Base-by-base conservation (phyloP, 2,888 invertebrate species). In the Idaea aversata region DNA sequence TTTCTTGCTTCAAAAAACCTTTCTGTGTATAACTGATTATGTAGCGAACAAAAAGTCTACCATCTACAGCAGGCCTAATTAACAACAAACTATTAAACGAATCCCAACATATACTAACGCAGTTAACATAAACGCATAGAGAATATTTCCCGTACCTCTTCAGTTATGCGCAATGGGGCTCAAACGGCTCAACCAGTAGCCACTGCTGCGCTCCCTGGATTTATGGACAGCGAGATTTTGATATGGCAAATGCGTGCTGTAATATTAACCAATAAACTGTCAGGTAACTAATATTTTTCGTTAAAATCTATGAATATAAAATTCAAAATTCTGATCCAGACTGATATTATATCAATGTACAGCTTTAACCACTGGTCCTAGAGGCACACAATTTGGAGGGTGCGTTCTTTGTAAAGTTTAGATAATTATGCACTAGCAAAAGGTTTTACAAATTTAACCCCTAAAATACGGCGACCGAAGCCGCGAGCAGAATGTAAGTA, bases 201-300 rank as follows among this genome's bases (percentile, higher is more conserved):
- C 74, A 77, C 76, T 78, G 80, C 84, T 82, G 69, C 82, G 78
- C 77, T 77, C 77, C 80, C 81, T 84, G 87, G 86, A 88, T 87
- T 89, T 89, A 88, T 88, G 85, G 84, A 87, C 86, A 86, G 85
- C 78, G 84, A 86, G 87, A 87, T 87, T 87, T 86, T 87, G 87
- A 87, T 87, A 85, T 80, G 78, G 76, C 74, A 75, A 67, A 62
- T 65, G 65, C 66, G 61, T 62, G 66, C 63, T 77, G 74, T 73
- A 76, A 74, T 76, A 76, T 73, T 80, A 81, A 80, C 74, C 75
- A 79, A 76, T 65, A 65, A 66, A 65, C 68, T 78, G 73, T 70
- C 76, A 65, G 47, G 47, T 47, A 47, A 13, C 13, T 47, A 10
- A 47, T 47, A 47, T 47, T 47, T 47, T 47, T 13, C 13, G 47